Evolutionary conservation across 2,888 invertebrate genomes (phyloP), one percentile per base, ranked within the genome.

Genomic region (Perizoma flavofasciatum): DNA sequence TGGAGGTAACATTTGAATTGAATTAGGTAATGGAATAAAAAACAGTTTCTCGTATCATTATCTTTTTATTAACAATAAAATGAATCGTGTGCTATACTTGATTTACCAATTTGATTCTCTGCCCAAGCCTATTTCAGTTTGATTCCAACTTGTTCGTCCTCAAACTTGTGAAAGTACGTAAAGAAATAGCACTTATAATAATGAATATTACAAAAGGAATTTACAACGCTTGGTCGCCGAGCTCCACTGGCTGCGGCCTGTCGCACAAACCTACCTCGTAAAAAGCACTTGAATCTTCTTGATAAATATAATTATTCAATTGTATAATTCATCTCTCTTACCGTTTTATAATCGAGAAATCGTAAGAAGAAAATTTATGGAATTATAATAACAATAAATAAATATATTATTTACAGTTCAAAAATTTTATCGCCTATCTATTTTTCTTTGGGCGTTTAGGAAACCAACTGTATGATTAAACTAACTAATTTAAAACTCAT

Each of bases 1-100:
- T 22, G 22, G 3, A 22, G 22, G 22, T 22, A 22, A 22, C 3
- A 22, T 22, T 22, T 22, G 1, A 22, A 2, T 22, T 22, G 22
- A 22, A 22, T 22, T 22, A 22, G 22, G 22, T 22, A 22, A 22
- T 22, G 22, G 22, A 44, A 44, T 72, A 81, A 79, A 69, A 81
- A 68, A 54, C 72, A 67, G 39, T 9, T n/a, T 44, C 64, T 75
- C 66, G 62, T 82, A 88, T 88, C 74, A 82, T 90, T 86, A 87
- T 91, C 85, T 88, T 92, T 92, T 90, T 90, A 91, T 86, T 91
- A 92, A 92, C 92, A 92, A 91, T 90, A 85, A 92, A 91, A 90
- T 88, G 80, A 92, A 89, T 87, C 86, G 74, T 86, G 89, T 90
- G 89, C 88, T 79, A 88, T 88, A 88, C 88, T 87, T 85, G 78